Evolutionary conservation across 2,888 invertebrate species (phyloP).

Genomic region (Drosophila longiperda): DNA sequence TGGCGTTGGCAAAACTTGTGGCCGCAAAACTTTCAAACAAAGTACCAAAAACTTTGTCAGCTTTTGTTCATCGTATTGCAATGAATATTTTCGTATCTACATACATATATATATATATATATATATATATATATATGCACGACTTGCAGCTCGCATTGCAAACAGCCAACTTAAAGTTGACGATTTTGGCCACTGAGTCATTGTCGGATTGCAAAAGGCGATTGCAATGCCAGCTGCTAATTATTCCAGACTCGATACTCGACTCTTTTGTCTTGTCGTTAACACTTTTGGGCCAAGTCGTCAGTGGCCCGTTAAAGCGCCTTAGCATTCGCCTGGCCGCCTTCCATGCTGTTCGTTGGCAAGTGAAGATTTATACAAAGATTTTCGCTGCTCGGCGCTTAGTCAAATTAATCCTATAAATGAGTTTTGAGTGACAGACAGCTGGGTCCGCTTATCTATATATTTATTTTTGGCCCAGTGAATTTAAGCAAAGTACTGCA

Average conservation of each 20-base stretch:
- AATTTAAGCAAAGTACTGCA: background rate
- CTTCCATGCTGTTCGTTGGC: background rate
- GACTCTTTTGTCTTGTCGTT: slow-evolving; percentile 30
- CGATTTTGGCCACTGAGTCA: slow-evolving; percentile 1
- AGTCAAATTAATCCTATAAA: slow-evolving; percentile 70
- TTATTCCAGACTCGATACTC: slow-evolving; percentile 53
- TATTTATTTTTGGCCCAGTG: background rate
- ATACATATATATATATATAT: slow-evolving; percentile 6
- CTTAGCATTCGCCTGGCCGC: slow-evolving; percentile 42
- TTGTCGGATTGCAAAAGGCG: slow-evolving; percentile 18
- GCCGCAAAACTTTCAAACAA: slow-evolving; percentile 57
- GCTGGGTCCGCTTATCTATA: slow-evolving; percentile 38
- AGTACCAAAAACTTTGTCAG: slow-evolving; percentile 56
- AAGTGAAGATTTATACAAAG: slow-evolving; percentile 17
- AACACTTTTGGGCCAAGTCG: slow-evolving; percentile 24
- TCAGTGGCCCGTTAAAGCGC: slow-evolving; percentile 62
- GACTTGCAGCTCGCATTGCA: slow-evolving; percentile 36
- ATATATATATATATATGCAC: slow-evolving; percentile 8
- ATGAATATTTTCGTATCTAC: slow-evolving; percentile 44
- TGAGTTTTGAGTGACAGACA: slow-evolving; percentile 66
- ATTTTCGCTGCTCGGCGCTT: slow-evolving; percentile 47
- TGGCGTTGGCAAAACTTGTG: slow-evolving; percentile 70
- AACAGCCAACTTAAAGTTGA: slow-evolving; percentile 2
- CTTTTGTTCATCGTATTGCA: slow-evolving; percentile 52
- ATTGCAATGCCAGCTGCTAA: slow-evolving; percentile 52